Evolutionary conservation across 2,888 invertebrate species (phyloP), one percentile per base, ranked within the genome.

Genomic region (Eupithecia pulchellata): DNA sequence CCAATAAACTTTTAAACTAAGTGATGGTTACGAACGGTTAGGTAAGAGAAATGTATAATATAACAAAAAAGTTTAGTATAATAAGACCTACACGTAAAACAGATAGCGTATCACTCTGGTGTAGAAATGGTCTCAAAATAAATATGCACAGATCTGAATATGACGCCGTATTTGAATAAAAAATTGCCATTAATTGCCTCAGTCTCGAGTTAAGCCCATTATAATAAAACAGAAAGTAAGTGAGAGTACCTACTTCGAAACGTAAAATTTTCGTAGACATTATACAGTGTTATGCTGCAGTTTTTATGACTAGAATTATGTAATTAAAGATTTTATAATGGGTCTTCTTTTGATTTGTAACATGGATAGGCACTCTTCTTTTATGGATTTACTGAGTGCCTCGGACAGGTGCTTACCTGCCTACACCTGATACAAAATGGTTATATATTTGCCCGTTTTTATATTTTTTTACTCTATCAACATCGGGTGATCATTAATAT

Each of bases 221-320:
- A 75, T 71, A 77, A 76, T 85, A 88, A 88, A 84, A 86, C 90
- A 90, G 91, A 91, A 91, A 91, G 91, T 77, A 87, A 90, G 86
- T 85, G 86, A 86, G 84, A 83, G 84, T 82, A 82, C 34, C 61
- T 61, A 61, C 79, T 82, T 81, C 76, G 77, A 68, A 67, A 69
- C 76, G 73, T 76, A 78, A 72, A 74, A 71, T 72, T 73, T 78
- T 75, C 74, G 61, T 71, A 75, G 71, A 69, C 74, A 73, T 68
- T 72, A 73, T 75, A 73, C 70, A 66, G 69, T 69, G 60, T 70
- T 73, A 74, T 72, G 71, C 71, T 75, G 71, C 62, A 71, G 69
- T 69, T 66, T 77, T 78, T 73, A 77, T 71, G 61, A 72, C 75
- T 71, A 66, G 64, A 71, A 68, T 77, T 75, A 75, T 71, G 75